Percentiles rank a stretch among this genome's conserved stretches.
Evolutionary conservation across 2,113 vertebrate species (phyloP).

Genomic region (Corythaixoides concolor): DNA sequence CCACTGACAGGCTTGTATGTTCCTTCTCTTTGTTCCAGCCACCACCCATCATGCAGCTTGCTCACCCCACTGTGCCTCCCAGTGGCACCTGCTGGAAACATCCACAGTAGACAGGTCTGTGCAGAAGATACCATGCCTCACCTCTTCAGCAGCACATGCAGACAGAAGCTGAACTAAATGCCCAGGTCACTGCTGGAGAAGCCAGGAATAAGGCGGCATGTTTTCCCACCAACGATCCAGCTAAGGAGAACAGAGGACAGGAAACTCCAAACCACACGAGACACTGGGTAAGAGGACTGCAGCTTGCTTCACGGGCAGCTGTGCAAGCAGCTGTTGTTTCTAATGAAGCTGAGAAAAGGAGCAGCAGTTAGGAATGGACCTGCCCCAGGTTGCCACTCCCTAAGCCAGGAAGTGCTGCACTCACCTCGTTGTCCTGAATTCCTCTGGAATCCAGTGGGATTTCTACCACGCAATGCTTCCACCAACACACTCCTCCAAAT

Average conservation of each 20-base stretch:
- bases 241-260: not conserved
- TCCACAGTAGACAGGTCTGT: not conserved
- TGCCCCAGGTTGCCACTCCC: not conserved
- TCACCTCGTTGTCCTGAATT: not conserved
- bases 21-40: not conserved
- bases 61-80: not conserved
- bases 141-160: not conserved
- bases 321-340: not conserved
- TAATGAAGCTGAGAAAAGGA: not conserved
- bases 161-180: not conserved
- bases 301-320: not conserved
- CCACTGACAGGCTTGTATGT: not conserved
- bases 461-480: not conserved
- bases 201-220: not conserved
- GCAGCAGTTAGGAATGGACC: not conserved
- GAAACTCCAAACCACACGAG: not conserved
- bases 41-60: fast-evolving
- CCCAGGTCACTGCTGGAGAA: not conserved
- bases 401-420: not conserved
- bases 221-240: not conserved
- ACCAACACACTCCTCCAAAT: not conserved
- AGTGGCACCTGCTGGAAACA: not conserved
- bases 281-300: not conserved
- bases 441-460: not conserved
- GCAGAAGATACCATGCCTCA: not conserved